Evolutionary conservation across 2,888 invertebrate species (phyloP), one percentile per base, ranked within the genome.

Genomic region (Sinodicranocentrus sp.): DNA sequence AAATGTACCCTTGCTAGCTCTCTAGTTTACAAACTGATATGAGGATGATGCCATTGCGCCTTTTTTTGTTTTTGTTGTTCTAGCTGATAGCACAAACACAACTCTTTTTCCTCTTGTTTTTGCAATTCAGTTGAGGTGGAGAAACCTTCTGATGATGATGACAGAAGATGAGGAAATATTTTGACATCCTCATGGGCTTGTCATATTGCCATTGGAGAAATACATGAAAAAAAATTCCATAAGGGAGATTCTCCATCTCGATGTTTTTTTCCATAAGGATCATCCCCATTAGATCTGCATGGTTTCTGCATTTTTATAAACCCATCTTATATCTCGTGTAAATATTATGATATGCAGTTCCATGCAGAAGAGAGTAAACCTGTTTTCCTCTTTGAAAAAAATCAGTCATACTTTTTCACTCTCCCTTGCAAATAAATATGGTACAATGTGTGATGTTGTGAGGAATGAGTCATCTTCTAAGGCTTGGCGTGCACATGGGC

Each of bases 121-220:
- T 61, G 61, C 61, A 61, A 61, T 61, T 61, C 61, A 61, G 28
- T 1, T 2, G 57, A 23, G 57, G 25, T 57, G 57, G 21, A 23
- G 61, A 25, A 13, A 15, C 25, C 6, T 57, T 23, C 26, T 61
- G 61, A 61, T 65, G 39, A 65, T 39, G 65, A 65, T 65, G 65
- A 65, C 65, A 65, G 65, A 43, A 65, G 65, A 65, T 65, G 65
- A 65, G 65, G 65, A 65, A 76, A 76, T 76, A 65, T 76, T 76
- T 63, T 76, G 75, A 76, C 75, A 76, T 61, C 25, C 65, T 48
- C 52, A 63, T 63, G 65, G 73, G 75, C 75, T 76, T 52, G 75
- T 76, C 75, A 65, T 65, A 65, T 65, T 21, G 65, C 65, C 65
- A 65, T 21, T 65, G 65, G 65, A 65, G 19, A 65, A 10, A 65